Evolutionary conservation across 2,797 vertebrate genomes (phyloP).

Genomic region (Muraenolepis orangiensis): DNA sequence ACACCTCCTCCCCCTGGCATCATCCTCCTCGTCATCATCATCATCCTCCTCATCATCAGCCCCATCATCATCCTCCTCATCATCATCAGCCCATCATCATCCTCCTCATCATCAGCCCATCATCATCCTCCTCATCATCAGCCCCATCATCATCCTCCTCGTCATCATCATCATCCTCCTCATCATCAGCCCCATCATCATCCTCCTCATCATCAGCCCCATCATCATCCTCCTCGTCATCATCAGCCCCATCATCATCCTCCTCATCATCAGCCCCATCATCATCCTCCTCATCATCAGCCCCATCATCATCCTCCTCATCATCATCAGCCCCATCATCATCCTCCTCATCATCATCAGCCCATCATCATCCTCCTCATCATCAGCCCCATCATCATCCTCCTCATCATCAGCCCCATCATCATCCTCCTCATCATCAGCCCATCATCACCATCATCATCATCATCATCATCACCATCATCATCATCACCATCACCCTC

Average conservation of each 20-base stretch:
- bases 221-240: slow-evolving; percentile 44
- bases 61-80: slow-evolving; percentile 43
- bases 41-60: slow-evolving; percentile 20
- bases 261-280: slow-evolving; percentile 34
- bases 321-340: neutral
- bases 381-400: slow-evolving; percentile 31
- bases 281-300: slow-evolving; percentile 56
- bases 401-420: neutral
- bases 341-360: slow-evolving; percentile 19
- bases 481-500: slow-evolving; percentile 15
- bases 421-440: no score
- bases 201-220: slow-evolving; percentile 22
- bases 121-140: neutral
- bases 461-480: neutral
- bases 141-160: slow-evolving; percentile 55
- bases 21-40: neutral
- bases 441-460: slow-evolving; percentile 51
- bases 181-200: neutral
- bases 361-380: slow-evolving; percentile 56
- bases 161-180: no score
- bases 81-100: no score
- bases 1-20: neutral
- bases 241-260: neutral
- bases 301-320: no score
- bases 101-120: no score